phyloP scores from a whole-genome alignment of 2,888 invertebrate genomes.

The Pegoplata infirma region DNA sequence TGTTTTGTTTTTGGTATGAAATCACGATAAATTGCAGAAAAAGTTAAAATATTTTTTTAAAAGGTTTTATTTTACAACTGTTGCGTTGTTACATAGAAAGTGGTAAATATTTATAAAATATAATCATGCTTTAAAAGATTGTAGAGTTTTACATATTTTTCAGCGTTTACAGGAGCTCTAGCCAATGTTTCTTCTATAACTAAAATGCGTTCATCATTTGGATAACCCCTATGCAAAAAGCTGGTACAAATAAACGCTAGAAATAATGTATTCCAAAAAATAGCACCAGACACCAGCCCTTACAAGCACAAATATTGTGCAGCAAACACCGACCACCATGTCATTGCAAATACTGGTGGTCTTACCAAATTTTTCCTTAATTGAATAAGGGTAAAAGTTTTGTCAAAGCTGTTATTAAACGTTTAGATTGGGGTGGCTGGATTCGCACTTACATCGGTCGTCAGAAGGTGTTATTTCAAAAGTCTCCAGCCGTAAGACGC shows the following conservation, averaged over 20 bases:
- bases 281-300: no score
- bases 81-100: slow-evolving; percentile 69
- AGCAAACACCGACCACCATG: not conserved
- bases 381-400: slow-evolving; percentile 86
- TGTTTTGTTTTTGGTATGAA: slow-evolving; percentile 66
- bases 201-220: not conserved
- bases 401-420: slow-evolving; percentile 83
- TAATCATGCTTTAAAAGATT: not conserved
- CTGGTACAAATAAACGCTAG: slow-evolving; percentile 48
- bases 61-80: slow-evolving; percentile 64
- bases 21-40: slow-evolving; percentile 19
- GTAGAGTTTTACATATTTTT: not conserved
- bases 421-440: slow-evolving; percentile 94
- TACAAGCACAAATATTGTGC: slow-evolving; percentile 34
- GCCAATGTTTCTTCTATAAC: not conserved
- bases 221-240: slow-evolving; percentile 52
- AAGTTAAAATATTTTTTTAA: slow-evolving; percentile 32
- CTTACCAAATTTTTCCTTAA: slow-evolving; percentile 86
- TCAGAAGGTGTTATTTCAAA: slow-evolving; percentile 87
- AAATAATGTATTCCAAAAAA: slow-evolving; percentile 3
- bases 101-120: slow-evolving; percentile 65
- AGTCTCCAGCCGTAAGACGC: slow-evolving; percentile 80
- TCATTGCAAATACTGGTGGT: slow-evolving; percentile 78
- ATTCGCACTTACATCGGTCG: slow-evolving; percentile 90
- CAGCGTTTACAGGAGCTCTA: slow-evolving; percentile 66